Evolutionary conservation across 1,140 invertebrate species (phyloP).

Genomic region (Tetragnatha versicolor): DNA sequence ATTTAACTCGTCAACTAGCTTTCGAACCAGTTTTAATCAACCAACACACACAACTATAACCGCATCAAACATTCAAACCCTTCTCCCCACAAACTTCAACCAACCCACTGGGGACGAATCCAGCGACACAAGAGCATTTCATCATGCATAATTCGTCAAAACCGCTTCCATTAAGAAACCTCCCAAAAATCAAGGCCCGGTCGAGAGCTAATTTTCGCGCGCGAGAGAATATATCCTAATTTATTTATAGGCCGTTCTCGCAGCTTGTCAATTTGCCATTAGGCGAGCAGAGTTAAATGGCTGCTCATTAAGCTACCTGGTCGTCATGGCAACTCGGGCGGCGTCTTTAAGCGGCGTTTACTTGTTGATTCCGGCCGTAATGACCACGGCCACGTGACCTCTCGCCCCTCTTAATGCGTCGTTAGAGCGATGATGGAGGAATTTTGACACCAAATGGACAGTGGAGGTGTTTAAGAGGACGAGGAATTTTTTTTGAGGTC

Average conservation of each 20-base stretch:
- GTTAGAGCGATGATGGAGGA: constrained; percentile 2
- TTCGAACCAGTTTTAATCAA: too few species aligned
- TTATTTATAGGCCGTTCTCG: constrained; percentile 32
- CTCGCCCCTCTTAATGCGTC: constrained; percentile 21
- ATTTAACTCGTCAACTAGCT: too few species aligned
- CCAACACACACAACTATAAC: too few species aligned
- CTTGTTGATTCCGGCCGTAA: constrained; percentile 52
- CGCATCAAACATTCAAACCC: too few species aligned
- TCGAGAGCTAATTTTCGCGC: too few species aligned
- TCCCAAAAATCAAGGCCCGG: too few species aligned
- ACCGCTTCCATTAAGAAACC: too few species aligned
- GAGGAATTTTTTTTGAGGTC: too few species aligned
- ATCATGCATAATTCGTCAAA: too few species aligned
- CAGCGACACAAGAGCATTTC: too few species aligned
- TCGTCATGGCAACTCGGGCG: constrained; percentile 35
- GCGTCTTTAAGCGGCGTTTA: constrained; percentile 50
- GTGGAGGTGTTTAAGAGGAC: neutral
- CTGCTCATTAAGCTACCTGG: constrained; percentile 35
- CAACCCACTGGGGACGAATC: too few species aligned
- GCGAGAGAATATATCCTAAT: constrained; percentile 19
- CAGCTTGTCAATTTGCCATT: constrained; percentile 53
- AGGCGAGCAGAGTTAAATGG: constrained; percentile 51
- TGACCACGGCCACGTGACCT: constrained; percentile 47
- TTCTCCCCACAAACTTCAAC: too few species aligned
- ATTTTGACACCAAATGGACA: neutral